Percentiles rank a stretch among this genome's conserved stretches.
These are phyloP conservation scores for Drosophila heteroneura DNA, from an alignment of 2,888 invertebrate genomes.

Conservation along the genomic window DNA sequence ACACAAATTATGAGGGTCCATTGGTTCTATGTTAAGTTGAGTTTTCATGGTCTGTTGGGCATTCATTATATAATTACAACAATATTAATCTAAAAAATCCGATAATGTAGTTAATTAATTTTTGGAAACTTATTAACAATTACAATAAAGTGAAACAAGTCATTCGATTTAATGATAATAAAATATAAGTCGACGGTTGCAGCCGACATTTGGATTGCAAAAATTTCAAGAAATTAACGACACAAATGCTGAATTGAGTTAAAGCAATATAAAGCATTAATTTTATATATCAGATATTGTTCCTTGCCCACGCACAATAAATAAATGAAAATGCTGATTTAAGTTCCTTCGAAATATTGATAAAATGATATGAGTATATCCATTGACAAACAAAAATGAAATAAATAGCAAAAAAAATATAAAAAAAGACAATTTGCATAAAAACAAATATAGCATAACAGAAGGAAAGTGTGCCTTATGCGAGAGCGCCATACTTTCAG, in stretches of 20 bases:
- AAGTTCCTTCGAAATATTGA: background rate
- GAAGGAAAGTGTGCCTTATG: background rate
- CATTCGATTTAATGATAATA: background rate
- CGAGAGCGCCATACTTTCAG: background rate
- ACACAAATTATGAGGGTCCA: background rate
- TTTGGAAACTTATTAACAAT: background rate
- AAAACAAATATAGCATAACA: constrained; percentile 24
- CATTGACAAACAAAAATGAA: constrained; percentile 17
- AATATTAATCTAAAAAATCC: background rate
- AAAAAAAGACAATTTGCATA: constrained; percentile 60
- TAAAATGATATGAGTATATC: constrained; percentile 1
- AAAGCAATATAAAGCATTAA: background rate
- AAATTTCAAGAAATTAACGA: no score
- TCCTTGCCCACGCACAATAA: background rate
- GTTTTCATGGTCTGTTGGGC: background rate
- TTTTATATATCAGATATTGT: background rate
- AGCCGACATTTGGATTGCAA: background rate
- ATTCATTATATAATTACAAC: background rate
- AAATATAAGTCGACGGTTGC: background rate
- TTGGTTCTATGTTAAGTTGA: background rate
- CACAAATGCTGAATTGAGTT: background rate
- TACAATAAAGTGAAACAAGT: background rate
- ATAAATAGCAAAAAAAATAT: constrained; percentile 10
- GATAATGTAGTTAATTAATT: background rate
- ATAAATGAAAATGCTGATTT: constrained; percentile 2